phyloP scores from a whole-genome alignment of 1,140 invertebrate genomes.

The Pseudomyrmex sp. region DNA sequence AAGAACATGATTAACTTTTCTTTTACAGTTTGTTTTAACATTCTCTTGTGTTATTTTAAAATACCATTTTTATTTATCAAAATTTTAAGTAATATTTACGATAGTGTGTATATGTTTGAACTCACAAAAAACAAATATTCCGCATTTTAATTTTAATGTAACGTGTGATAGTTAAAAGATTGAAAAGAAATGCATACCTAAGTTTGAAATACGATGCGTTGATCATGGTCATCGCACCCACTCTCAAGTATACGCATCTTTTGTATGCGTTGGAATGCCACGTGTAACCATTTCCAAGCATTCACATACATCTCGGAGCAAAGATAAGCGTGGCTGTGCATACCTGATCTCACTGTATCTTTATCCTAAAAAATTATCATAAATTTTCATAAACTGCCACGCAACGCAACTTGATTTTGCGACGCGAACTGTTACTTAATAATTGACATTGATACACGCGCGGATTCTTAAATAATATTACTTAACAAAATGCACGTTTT shows the following conservation, averaged over 20 bases:
- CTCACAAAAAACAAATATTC: slow-evolving; percentile 1
- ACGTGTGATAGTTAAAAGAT: neutral
- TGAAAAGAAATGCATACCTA: neutral
- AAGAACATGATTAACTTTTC: neutral
- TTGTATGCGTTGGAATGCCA: slow-evolving; percentile 14
- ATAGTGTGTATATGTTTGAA: too few relatives aligned
- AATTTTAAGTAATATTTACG: too few relatives aligned
- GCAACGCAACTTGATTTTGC: neutral
- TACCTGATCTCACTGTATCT: slow-evolving; percentile 12
- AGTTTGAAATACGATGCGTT: neutral
- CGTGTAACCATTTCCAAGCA: neutral
- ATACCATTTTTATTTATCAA: neutral
- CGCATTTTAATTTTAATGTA: neutral
- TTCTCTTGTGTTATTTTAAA: slow-evolving; percentile 1
- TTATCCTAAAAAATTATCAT: slow-evolving; percentile 5
- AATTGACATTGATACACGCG: neutral
- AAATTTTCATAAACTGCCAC: slow-evolving; percentile 23
- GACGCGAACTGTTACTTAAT: slow-evolving; percentile 15
- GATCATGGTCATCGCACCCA: slow-evolving; percentile 14
- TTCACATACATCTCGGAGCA: neutral
- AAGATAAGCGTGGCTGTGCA: neutral
- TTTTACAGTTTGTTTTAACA: neutral
- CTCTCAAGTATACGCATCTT: slow-evolving; percentile 33
- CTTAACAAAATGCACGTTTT: neutral
- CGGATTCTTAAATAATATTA: neutral